Evolutionary conservation across 1,140 invertebrate species (phyloP).

Genomic region (Drosophila sturtevanti): DNA sequence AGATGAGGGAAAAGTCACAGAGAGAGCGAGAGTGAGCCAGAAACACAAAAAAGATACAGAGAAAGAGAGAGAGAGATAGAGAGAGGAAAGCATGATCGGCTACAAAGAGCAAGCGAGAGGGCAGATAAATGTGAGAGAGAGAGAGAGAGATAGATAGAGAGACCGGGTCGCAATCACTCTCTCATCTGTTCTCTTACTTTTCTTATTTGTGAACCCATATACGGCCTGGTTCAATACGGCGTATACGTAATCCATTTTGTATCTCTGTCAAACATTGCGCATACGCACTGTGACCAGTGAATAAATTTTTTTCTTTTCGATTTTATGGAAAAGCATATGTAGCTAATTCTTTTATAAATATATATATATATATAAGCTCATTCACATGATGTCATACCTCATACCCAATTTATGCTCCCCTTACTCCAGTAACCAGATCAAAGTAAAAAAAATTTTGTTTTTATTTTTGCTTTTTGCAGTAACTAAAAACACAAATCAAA

Average conservation of each 20-base stretch:
- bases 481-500: slow-evolving; percentile 84
- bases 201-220: slow-evolving; percentile 54
- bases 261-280: slow-evolving; percentile 50
- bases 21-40: too few species aligned
- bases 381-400: slow-evolving; percentile 57
- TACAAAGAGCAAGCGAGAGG: neutral
- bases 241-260: slow-evolving; percentile 68
- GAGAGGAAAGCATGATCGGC: neutral
- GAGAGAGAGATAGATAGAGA: neutral
- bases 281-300: slow-evolving; percentile 61
- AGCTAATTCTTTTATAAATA: neutral
- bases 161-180: neutral
- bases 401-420: neutral
- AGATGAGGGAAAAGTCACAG: neutral
- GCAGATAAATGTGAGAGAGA: neutral
- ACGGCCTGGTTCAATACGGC: slow-evolving; percentile 57
- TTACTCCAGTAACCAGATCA: slow-evolving; percentile 3
- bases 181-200: neutral
- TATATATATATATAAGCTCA: slow-evolving; percentile 35
- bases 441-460: neutral
- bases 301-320: neutral
- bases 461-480: slow-evolving; percentile 63
- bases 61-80: slow-evolving; percentile 13
- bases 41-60: too few species aligned
- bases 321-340: slow-evolving; percentile 39